These are phyloP conservation scores for Pheosia tremula DNA, from an alignment of 2,888 invertebrate species.

Conservation along the genomic window DNA sequence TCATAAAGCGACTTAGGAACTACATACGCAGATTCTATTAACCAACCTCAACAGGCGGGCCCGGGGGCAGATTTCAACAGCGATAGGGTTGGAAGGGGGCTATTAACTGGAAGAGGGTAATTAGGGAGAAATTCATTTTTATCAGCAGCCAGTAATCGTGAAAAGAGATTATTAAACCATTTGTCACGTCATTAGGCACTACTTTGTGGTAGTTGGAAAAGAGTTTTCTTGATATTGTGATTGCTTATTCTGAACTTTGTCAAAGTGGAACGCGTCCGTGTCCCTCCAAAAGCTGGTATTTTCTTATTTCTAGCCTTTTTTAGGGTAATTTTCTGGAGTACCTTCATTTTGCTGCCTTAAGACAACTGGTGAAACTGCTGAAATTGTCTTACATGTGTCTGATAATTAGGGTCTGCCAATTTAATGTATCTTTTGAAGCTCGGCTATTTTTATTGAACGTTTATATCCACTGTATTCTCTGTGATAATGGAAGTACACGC, in stretches of 20 bases:
- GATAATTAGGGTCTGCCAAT: no score
- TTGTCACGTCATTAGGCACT: constrained; percentile 24
- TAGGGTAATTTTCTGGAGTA: no score
- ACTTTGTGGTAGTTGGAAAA: constrained; percentile 11
- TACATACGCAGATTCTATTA: neutral
- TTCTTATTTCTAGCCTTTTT: no score
- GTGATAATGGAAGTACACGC: constrained; percentile 13
- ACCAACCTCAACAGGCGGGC: neutral
- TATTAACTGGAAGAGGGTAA: constrained; percentile 37
- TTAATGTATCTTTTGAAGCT: no score
- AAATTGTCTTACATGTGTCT: no score
- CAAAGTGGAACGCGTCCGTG: neutral
- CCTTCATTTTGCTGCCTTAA: no score
- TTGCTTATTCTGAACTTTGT: neutral
- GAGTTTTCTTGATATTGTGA: constrained; percentile 10
- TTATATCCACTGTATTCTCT: neutral
- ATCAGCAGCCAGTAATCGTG: constrained; percentile 15
- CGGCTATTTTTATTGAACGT: neutral
- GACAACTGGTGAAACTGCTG: no score
- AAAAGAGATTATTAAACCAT: constrained; percentile 30
- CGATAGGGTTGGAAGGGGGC: constrained; percentile 20
- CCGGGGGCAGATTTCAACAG: constrained; percentile 21
- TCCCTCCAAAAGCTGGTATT: no score
- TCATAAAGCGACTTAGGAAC: neutral
- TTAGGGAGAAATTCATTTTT: constrained; percentile 29